phyloP scores from a whole-genome alignment of 2,888 invertebrate species.

The Phoenoteleia sp. region DNA sequence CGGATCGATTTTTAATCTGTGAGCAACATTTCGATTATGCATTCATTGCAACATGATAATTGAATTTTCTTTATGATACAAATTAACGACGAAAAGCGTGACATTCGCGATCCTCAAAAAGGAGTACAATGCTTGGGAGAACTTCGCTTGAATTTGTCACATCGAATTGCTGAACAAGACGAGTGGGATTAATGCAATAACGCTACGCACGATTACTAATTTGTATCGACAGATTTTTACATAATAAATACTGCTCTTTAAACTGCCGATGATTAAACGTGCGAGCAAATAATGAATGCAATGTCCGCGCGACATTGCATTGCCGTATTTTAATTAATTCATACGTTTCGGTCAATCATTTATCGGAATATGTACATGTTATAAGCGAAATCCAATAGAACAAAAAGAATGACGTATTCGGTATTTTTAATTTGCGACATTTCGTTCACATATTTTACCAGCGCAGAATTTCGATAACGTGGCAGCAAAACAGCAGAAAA shows the following conservation, averaged over 20 bases:
- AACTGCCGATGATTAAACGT: conserved; percentile 34
- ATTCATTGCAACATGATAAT: conserved; percentile 14
- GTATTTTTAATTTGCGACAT: no score
- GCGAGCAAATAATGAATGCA: conserved; percentile 34
- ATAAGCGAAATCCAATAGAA: conserved; percentile 6
- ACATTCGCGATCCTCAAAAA: no score
- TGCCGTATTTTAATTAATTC: conserved; percentile 41
- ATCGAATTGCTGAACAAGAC: conserved; percentile 33
- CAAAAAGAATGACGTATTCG: no score
- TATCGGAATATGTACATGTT: conserved; percentile 21
- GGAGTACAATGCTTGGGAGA: no score
- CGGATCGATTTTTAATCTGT: conserved; percentile 41
- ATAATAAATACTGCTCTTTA: conserved; percentile 33
- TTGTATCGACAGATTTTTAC: conserved; percentile 15
- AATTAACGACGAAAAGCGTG: neutral
- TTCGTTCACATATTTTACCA: no score
- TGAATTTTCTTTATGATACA: conserved; percentile 22
- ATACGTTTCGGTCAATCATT: conserved; percentile 15
- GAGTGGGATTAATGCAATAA: conserved; percentile 35
- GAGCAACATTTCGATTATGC: neutral
- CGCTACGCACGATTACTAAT: conserved; percentile 18
- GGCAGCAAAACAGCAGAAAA: no score
- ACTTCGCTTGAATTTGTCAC: conserved; percentile 15
- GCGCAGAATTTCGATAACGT: no score
- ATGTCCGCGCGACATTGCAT: neutral